phyloP scores from a whole-genome alignment of 2,797 vertebrate species.

The Champsocephalus esox region DNA sequence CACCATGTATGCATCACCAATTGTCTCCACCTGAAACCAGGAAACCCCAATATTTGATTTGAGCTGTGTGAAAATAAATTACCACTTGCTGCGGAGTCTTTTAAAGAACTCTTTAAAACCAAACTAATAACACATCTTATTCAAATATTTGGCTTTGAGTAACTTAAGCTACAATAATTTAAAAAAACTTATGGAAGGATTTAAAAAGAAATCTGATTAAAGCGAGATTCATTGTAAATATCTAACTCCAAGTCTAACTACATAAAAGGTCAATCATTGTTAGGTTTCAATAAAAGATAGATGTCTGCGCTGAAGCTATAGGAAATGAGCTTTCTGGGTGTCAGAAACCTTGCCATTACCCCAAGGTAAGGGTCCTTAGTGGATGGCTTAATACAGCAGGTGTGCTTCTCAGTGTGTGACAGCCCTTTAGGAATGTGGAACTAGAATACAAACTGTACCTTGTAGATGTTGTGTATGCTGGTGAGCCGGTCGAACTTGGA shows the following conservation, averaged over 20 bases:
- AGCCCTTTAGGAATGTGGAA: no score
- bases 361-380: no score
- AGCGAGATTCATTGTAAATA: not conserved
- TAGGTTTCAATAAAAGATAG: not conserved
- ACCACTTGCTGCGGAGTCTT: no score
- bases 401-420: no score
- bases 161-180: not conserved
- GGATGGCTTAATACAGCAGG: no score
- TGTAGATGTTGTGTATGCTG: slow-evolving; percentile 82
- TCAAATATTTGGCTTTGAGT: not conserved
- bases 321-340: not conserved
- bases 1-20: slow-evolving; percentile 82
- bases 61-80: not conserved
- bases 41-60: not conserved
- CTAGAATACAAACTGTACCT: slow-evolving; percentile 54
- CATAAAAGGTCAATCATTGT: not conserved
- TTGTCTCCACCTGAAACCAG: slow-evolving; percentile 55
- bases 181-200: not conserved
- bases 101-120: not conserved
- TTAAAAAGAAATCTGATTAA: not conserved
- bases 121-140: not conserved
- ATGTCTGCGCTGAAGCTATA: no score
- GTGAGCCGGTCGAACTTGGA: slow-evolving; percentile 85
- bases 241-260: no score
- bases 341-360: not conserved